Percentiles rank a stretch among this genome's conserved stretches.
phyloP scores from a whole-genome alignment of 2,113 vertebrate genomes.

The Colossoma macropomum region DNA sequence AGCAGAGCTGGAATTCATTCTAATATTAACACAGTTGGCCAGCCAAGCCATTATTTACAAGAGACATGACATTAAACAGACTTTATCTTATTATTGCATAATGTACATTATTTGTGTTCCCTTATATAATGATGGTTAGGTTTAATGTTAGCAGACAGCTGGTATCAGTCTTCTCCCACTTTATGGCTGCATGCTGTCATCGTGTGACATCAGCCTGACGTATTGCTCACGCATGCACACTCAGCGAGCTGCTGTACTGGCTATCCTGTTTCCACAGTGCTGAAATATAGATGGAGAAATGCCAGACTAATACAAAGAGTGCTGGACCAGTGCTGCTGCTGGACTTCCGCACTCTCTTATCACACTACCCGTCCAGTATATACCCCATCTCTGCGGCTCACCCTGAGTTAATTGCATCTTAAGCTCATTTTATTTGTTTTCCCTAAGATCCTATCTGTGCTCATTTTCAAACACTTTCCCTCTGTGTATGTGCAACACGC shows the following conservation, averaged over 20 bases:
- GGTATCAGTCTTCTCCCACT: constrained; percentile 13
- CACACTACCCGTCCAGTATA: neutral
- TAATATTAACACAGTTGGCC: neutral
- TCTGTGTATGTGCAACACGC: neutral
- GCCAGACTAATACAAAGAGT: neutral
- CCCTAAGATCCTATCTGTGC: neutral
- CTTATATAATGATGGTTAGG: constrained; percentile 30
- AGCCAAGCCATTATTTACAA: neutral
- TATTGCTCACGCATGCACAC: neutral
- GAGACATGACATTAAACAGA: constrained; percentile 10
- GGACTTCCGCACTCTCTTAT: neutral
- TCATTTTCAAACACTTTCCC: neutral
- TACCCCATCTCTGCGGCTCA: neutral
- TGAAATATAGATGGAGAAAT: constrained; percentile 14
- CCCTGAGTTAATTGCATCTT: neutral
- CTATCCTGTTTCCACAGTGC: neutral
- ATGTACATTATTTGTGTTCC: constrained; percentile 1
- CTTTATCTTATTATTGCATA: neutral
- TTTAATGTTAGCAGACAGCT: constrained; percentile 23
- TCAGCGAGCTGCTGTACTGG: neutral
- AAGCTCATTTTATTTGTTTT: neutral
- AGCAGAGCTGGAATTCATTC: neutral
- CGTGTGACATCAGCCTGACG: constrained; percentile 1
- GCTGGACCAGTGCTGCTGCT: neutral
- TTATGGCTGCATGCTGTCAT: constrained; percentile 3